Evolutionary conservation across 2,113 vertebrate genomes (phyloP).

Genomic region (Marmota flaviventris): DNA sequence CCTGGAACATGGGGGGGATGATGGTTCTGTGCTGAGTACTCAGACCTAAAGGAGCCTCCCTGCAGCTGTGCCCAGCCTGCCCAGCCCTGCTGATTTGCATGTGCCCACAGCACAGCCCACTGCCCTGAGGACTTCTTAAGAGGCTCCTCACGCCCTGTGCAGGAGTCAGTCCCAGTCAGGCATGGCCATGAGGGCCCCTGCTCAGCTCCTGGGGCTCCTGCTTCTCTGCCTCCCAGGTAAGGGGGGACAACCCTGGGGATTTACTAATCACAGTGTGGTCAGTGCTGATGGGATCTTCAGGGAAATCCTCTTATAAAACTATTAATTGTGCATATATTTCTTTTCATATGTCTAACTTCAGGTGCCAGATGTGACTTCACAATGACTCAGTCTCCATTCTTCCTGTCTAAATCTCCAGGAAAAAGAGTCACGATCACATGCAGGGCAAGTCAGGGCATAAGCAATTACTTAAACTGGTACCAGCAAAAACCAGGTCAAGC

Average conservation of each 20-base stretch:
- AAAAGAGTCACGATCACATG: too few relatives aligned
- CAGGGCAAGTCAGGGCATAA: background rate
- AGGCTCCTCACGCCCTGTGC: fast-evolving
- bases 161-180: background rate
- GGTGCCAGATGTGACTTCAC: background rate
- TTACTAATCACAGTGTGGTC: fast-evolving
- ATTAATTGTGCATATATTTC: background rate
- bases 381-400: background rate
- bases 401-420: too few relatives aligned
- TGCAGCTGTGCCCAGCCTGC: background rate
- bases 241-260: fast-evolving
- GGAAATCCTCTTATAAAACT: background rate
- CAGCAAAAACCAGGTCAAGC: background rate
- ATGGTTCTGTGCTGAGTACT: too few relatives aligned
- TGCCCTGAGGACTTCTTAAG: background rate
- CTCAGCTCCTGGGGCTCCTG: background rate
- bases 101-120: background rate
- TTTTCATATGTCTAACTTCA: background rate
- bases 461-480: fast-evolving
- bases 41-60: background rate
- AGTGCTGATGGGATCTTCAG: background rate
- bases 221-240: background rate
- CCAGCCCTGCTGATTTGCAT: background rate
- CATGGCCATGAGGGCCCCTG: background rate
- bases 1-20: too few relatives aligned